A percentile compares a stretch with the other conserved stretches of the same genome.
phyloP scores from a whole-genome alignment of 2,888 invertebrate species.

The Magallana nippona region DNA sequence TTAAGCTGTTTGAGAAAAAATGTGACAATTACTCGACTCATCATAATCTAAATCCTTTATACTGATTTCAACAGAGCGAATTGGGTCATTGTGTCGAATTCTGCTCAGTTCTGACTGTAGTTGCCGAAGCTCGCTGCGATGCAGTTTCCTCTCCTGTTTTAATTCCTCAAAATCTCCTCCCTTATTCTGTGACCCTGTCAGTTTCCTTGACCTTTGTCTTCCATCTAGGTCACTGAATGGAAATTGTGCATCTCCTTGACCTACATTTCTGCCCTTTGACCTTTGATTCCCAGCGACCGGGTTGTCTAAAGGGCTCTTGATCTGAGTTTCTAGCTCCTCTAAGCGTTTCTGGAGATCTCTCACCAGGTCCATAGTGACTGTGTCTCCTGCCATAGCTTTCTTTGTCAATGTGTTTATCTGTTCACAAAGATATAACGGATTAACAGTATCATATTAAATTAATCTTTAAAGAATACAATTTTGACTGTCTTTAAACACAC shows the following conservation, averaged over 20 bases:
- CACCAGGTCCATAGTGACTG: constrained; percentile 65
- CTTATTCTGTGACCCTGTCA: constrained; percentile 64
- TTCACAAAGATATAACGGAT: not conserved
- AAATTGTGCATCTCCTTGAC: not conserved
- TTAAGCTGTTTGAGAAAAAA: too few relatives aligned
- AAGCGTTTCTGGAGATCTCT: constrained; percentile 68
- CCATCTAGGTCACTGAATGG: not conserved
- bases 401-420: constrained; percentile 62
- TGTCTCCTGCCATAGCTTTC: constrained; percentile 58
- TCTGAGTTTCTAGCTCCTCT: constrained; percentile 62
- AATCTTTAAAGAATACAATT: not conserved
- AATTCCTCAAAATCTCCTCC: constrained; percentile 67
- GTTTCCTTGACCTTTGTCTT: not conserved
- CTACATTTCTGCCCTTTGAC: constrained; percentile 7
- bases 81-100: constrained; percentile 68
- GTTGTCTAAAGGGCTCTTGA: constrained; percentile 41
- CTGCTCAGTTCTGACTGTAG: constrained; percentile 68
- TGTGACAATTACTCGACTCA: constrained; percentile 59
- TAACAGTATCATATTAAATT: not conserved
- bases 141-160: constrained; percentile 70
- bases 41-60: constrained; percentile 65
- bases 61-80: constrained; percentile 69
- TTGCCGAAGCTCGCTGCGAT: constrained; percentile 70
- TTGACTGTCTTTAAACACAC: too few relatives aligned
- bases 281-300: not conserved